These are phyloP conservation scores for Anthrax anthrax DNA, from an alignment of 2,888 invertebrate genomes.

Conservation along the genomic window DNA sequence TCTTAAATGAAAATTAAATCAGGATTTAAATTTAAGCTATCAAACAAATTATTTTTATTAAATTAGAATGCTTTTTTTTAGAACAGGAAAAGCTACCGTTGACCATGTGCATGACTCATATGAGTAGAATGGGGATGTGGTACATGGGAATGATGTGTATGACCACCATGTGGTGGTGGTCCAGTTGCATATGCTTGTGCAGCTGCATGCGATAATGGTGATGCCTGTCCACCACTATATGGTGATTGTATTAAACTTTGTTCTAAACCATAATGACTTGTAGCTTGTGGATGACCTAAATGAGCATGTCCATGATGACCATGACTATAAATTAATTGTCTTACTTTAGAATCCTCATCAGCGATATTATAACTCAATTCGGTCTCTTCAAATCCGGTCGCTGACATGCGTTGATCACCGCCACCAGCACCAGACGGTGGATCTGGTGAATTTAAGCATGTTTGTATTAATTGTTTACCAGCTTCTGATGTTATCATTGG, in stretches of 20 bases:
- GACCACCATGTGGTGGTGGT: constrained; percentile 30
- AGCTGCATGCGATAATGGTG: constrained; percentile 46
- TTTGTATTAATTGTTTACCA: constrained; percentile 96
- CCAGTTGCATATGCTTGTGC: constrained; percentile 28
- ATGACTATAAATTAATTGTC: constrained; percentile 79
- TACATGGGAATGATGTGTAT: constrained; percentile 49
- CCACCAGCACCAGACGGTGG: constrained; percentile 54
- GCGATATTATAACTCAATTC: constrained; percentile 93
- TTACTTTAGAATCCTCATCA: constrained; percentile 94
- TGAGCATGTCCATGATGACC: constrained; percentile 57
- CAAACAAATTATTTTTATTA: no score
- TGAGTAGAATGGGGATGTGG: constrained; percentile 50
- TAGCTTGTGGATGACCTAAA: constrained; percentile 46
- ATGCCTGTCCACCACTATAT: constrained; percentile 42
- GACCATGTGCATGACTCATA: constrained; percentile 59
- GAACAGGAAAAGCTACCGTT: constrained; percentile 48
- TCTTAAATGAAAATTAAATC: no score
- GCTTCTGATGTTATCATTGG: constrained; percentile 98
- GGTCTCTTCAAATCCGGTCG: constrained; percentile 96
- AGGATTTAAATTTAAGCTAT: no score
- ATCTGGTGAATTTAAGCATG: constrained; percentile 95
- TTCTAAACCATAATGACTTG: constrained; percentile 48
- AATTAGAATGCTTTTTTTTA: no score
- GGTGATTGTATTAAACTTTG: constrained; percentile 60
- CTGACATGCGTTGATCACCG: constrained; percentile 93